Evolutionary conservation across 2,888 invertebrate species (phyloP), one percentile per base, ranked within the genome.

Genomic region (Pteria penguin): DNA sequence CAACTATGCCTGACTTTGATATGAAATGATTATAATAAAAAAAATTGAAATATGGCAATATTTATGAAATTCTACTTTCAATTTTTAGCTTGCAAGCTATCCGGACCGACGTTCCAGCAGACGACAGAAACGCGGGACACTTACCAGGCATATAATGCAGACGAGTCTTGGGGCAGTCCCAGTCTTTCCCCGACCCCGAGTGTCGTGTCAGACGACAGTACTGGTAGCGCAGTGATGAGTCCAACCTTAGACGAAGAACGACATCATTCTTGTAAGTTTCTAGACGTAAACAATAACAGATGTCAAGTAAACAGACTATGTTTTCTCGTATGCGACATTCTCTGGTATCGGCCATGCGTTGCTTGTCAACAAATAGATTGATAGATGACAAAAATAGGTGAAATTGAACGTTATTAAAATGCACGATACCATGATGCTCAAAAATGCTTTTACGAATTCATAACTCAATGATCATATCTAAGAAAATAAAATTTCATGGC

Each of bases 161-260:
- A 22, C 22, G 58, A 58, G 14, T 18, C 26, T 14, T 24, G 24
- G 58, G 14, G 22, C n/a, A 58, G 2, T 26, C 45, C 45, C 11
- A 45, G 45, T 45, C 45, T 65, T 11, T 79, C 79, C 1, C 79
- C 79, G 24, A 31, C 68, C 11, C 79, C 76, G 4, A 79, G 45
- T 45, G 18, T 60, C n/a, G 58, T 70, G 31, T 76, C 76, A 61
- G 63, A 75, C 2, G 78, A 78, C 33, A 78, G 78, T 45, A 32
- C 31, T 36, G 31, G 52, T n/a, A 62, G 72, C 31, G 57, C 33
- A 24, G 24, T 22, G 5, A 45, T 31, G 22, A 24, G 14, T n/a
- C 27, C 33, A 27, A 24, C 45, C 26, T 36, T n/a, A 2, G 29
- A 26, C 2, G 63, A 68, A 14, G 67, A 73, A 32, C 57, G 58